Base-by-base conservation (phyloP, 1,140 invertebrate genomes). In the Drosophila rufa region DNA sequence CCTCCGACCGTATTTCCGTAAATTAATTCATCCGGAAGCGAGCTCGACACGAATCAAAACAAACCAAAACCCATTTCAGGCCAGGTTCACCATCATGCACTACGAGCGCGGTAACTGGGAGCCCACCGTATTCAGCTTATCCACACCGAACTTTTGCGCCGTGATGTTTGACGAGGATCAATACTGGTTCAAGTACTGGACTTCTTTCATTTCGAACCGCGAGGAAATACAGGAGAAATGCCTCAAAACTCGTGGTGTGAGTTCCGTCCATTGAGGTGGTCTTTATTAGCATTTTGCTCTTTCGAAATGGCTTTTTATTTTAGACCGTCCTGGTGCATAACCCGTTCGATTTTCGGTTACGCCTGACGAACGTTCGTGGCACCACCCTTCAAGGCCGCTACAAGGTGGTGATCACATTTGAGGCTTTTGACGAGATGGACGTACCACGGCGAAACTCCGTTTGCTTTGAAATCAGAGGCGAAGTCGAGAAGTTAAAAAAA, bases 131-230 rank as follows among this genome's bases (percentile, higher is more conserved):
- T 75, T 90, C 11, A 66, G 19, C 42, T 25, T 90, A 14, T 59
- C 61, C 43, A 14, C 74, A 2, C 43, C 38, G 14, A 62, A 89
- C 51, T 89, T 89, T n/a, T 89, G 84, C 33, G 4, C 11, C 7
- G 22, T 43, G 3, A 71, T 89, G 78, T 89, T 81, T 22, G 67
- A 84, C 17, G 19, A 67, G 69, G 53, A 73, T 50, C 48, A 62
- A 8, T 90, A 89, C 58, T 89, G 80, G 80, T 89, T 48, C 7
- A 84, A 84, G 15, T 69, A 71, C 40, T 89, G 84, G 84, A 81
- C 85, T 4, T 22, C 14, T 14, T 5, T 51, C 30, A 55, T 89
- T n/a, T 8, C n/a, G 1, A 71, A 89, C 42, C 6, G 33, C 3
- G 22, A 67, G 0, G 69, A 69, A 2, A 19, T 75, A 0, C 0